A percentile compares a stretch with the other conserved stretches of the same genome.
Conservation (phyloP, 2,888 invertebrate species). For the Lacanobia wlatinum region DNA sequence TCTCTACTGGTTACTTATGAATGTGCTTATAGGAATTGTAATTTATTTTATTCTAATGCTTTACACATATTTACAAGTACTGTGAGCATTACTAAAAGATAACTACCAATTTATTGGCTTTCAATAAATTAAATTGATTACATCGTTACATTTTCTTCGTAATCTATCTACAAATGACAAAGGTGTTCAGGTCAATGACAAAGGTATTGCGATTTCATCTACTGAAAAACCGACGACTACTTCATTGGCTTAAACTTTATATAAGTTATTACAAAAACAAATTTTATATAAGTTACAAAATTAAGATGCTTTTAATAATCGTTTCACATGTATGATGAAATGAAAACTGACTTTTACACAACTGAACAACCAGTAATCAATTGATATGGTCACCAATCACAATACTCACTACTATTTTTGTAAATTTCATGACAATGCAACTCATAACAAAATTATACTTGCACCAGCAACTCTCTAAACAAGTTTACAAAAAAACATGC, state of each 20-base stretch:
- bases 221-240: not conserved
- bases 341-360: not conserved
- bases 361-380: not conserved
- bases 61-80: too few species aligned
- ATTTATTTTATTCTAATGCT: too few species aligned
- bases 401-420: not conserved
- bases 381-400: not conserved
- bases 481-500: constrained; percentile 22
- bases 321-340: not conserved
- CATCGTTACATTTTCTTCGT: not conserved
- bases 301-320: too few species aligned
- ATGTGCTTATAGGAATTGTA: too few species aligned
- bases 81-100: too few species aligned
- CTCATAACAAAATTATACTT: constrained; percentile 7
- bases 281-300: too few species aligned
- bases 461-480: constrained; percentile 9
- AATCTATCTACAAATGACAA: not conserved
- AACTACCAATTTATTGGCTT: too few species aligned
- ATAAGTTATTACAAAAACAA: too few species aligned
- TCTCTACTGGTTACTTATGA: not conserved
- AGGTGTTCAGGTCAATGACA: not conserved
- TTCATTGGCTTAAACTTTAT: too few species aligned
- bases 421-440: not conserved
- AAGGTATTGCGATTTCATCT: not conserved
- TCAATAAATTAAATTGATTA: not conserved